Conservation (phyloP, 2,888 invertebrate genomes). For the Nymphalis urticae region DNA sequence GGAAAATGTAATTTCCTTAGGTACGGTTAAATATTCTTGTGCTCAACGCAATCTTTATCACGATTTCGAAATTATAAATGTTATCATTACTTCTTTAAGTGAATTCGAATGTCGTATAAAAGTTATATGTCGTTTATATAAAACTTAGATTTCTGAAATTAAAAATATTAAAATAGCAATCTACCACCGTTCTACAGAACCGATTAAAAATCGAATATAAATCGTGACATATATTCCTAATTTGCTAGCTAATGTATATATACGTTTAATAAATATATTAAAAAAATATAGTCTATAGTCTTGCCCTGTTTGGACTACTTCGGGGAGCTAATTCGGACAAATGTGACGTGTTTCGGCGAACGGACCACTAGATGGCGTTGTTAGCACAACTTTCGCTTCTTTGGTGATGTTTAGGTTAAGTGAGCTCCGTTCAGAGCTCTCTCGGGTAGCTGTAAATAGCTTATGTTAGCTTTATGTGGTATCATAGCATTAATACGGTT, state of each 20-base stretch:
- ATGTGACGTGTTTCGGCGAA: background rate
- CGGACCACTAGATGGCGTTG: slow-evolving; percentile 8
- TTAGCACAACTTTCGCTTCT: slow-evolving; percentile 9
- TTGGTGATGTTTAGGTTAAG: slow-evolving; percentile 22
- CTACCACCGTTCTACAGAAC: too few species aligned
- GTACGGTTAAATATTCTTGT: background rate
- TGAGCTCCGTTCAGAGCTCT: slow-evolving; percentile 35
- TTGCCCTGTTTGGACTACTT: too few species aligned
- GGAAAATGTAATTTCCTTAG: slow-evolving; percentile 52
- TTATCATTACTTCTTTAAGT: too few species aligned
- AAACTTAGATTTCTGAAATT: too few species aligned
- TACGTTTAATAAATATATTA: too few species aligned
- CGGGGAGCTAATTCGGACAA: background rate
- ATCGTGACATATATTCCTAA: too few species aligned
- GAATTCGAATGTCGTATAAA: too few species aligned
- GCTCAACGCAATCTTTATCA: background rate
- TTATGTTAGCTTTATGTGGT: slow-evolving; percentile 31
- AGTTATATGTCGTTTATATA: too few species aligned
- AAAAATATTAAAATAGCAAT: too few species aligned
- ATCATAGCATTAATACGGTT: slow-evolving; percentile 28
- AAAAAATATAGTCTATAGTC: too few species aligned
- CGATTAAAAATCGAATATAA: too few species aligned
- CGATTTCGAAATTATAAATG: background rate
- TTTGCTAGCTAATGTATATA: too few species aligned
- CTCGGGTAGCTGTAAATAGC: slow-evolving; percentile 42